Evolutionary conservation across 2,888 invertebrate genomes (phyloP).

Genomic region (Eledona agricola): DNA sequence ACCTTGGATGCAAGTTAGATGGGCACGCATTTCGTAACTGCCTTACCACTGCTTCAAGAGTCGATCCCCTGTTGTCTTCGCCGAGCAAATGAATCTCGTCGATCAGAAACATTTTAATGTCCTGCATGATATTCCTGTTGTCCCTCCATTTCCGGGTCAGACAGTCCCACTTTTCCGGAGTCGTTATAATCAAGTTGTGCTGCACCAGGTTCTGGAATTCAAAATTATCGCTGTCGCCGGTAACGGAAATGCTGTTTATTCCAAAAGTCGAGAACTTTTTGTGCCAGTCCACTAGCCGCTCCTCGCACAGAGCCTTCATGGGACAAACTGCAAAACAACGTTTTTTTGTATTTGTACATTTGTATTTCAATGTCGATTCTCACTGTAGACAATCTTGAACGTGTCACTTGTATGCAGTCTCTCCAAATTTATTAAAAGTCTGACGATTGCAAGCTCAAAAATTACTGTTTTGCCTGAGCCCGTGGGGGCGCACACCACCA

Average conservation of each 20-base stretch:
- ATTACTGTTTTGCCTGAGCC: constrained; percentile 85
- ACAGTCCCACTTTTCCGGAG: constrained; percentile 88
- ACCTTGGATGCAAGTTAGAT: constrained; percentile 47
- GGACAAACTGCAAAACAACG: constrained; percentile 72
- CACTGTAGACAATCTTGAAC: constrained; percentile 80
- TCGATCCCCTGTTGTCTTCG: constrained; percentile 76
- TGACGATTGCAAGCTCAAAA: constrained; percentile 82
- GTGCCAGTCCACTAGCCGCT: constrained; percentile 77
- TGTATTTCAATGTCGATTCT: constrained; percentile 37
- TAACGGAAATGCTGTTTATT: constrained; percentile 73
- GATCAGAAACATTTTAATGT: constrained; percentile 74
- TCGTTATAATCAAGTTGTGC: constrained; percentile 76
- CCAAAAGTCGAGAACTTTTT: constrained; percentile 72
- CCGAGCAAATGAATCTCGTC: constrained; percentile 84
- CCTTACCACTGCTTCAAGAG: constrained; percentile 78
- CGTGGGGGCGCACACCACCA: constrained; percentile 82
- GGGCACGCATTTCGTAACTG: no score
- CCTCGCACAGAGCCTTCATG: constrained; percentile 80
- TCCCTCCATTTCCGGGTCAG: constrained; percentile 79
- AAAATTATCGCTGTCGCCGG: constrained; percentile 77
- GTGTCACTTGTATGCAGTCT: constrained; percentile 60
- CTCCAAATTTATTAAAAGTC: constrained; percentile 68
- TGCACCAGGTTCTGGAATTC: constrained; percentile 64
- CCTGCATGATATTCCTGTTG: constrained; percentile 69
- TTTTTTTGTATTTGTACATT: neutral